These are phyloP conservation scores for Tachina lurida DNA, from an alignment of 2,888 invertebrate genomes.

Conservation along the genomic window DNA sequence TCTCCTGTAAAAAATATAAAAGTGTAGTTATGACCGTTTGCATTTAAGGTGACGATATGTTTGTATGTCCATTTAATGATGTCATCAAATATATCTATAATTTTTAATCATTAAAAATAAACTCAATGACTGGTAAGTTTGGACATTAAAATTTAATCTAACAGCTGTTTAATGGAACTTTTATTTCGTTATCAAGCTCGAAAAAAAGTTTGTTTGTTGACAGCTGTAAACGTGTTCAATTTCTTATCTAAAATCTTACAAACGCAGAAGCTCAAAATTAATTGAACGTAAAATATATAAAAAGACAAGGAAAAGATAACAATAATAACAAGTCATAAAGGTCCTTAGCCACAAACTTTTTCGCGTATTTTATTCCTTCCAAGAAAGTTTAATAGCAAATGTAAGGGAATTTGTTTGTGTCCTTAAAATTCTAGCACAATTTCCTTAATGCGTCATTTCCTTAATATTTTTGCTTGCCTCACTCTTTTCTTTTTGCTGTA, in stretches of 20 bases:
- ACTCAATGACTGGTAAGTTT: constrained; percentile 65
- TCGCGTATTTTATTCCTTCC: neutral
- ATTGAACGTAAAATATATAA: constrained; percentile 26
- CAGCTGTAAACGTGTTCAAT: constrained; percentile 42
- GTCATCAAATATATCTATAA: constrained; percentile 45
- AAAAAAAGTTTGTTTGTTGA: constrained; percentile 24
- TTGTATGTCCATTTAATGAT: constrained; percentile 65
- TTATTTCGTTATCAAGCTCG: constrained; percentile 8
- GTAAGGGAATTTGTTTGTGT: constrained; percentile 1
- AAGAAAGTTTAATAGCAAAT: neutral
- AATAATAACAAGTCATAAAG: neutral
- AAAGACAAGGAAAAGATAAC: constrained; percentile 2
- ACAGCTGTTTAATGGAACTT: constrained; percentile 53
- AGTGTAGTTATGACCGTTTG: no score
- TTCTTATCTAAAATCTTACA: neutral
- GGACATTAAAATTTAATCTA: constrained; percentile 54
- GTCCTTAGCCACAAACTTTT: neutral
- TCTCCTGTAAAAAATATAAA: no score
- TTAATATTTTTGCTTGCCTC: neutral
- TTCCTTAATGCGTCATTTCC: neutral
- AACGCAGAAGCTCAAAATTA: constrained; percentile 30
- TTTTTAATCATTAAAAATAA: neutral
- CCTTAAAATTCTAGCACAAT: neutral
- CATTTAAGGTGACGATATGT: neutral
- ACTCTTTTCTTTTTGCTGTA: neutral